Evolutionary conservation across 2,797 vertebrate species (phyloP), one percentile per base, ranked within the genome.

Genomic region (Pteronotus mesoamericanus): DNA sequence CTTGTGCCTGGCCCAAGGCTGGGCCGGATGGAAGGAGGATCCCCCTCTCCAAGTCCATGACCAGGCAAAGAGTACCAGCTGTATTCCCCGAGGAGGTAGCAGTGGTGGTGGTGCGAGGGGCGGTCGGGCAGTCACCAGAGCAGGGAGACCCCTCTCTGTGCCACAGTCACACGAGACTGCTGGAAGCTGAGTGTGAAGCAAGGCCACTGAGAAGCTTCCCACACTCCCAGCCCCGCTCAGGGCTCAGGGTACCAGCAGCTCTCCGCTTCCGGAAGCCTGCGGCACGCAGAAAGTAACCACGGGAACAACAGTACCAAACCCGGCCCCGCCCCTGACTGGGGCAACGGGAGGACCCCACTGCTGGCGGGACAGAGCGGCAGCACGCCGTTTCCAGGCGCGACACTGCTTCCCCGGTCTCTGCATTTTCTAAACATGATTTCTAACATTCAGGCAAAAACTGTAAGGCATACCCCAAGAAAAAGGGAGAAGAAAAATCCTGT

Each of bases 231-330:
- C 9, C n/a, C 61, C 51, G 21, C 46, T 22, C 5, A 15, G 29
- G 46, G 37, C 55, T 12, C 74, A 29, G 46, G 84, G 46, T 5
- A 14, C 39, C 46, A 44, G 61, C 71, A 32, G 18, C 59, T n/a
- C 24, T 77, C 6, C 4, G 1, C 51, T 5, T 1, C 15, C 16
- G 8, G 59, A 32, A 42, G 44, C 55, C 77, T 34, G 8, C 2
- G 37, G 21, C 2, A 7, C 39, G 3, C 14, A 2, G 19, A 4
- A 2, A 7, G 19, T 12, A 34, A 37, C 15, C 12, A 9, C 0
- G 39, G 74, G 32, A 39, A 39, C 51, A 21, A 5, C 26, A 42
- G 21, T 39, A 14, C 42, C 61, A 18, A 39, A 21, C 16, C 78
- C 37, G 7, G 61, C 51, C 3, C 69, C 2, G 2, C 26, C 19